Conservation (phyloP, 2,888 invertebrate species). For the Agrilus cyanescens region DNA sequence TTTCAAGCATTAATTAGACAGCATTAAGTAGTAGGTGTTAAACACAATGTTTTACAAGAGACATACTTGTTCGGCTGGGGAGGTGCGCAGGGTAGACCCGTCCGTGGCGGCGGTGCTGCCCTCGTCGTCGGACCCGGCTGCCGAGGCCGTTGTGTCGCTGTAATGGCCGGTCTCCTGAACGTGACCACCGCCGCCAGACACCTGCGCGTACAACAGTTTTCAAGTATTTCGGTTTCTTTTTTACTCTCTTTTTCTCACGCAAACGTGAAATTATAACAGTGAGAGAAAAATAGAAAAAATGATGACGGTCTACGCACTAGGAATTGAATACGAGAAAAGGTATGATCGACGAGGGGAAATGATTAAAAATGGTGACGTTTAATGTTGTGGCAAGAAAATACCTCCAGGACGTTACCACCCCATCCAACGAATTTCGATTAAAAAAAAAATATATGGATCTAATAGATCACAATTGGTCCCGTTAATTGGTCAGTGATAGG, state of each 20-base stretch:
- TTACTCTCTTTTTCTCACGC: slow-evolving; percentile 7
- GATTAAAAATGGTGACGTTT: too few relatives aligned
- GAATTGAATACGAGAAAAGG: too few relatives aligned
- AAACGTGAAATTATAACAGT: not conserved
- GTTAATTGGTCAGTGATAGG: too few relatives aligned
- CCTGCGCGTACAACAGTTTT: slow-evolving; percentile 11
- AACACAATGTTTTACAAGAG: not conserved
- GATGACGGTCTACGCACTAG: too few relatives aligned
- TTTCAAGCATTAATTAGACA: too few relatives aligned
- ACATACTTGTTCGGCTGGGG: slow-evolving; percentile 61
- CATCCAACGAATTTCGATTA: too few relatives aligned
- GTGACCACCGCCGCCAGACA: slow-evolving; percentile 20
- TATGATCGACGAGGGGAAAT: too few relatives aligned
- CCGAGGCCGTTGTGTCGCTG: slow-evolving; percentile 74
- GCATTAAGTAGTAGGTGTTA: too few relatives aligned
- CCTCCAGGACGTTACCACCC: too few relatives aligned
- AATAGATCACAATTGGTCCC: too few relatives aligned
- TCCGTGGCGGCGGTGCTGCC: slow-evolving; percentile 92
- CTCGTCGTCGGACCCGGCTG: slow-evolving; percentile 87
- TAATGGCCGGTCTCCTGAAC: slow-evolving; percentile 49
- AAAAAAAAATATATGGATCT: too few relatives aligned
- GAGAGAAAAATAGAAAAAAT: not conserved
- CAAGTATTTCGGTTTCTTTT: slow-evolving; percentile 20
- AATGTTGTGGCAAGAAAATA: too few relatives aligned
- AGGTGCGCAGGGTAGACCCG: slow-evolving; percentile 80